Conservation (phyloP, 2,113 vertebrate genomes). For the Xenopus laevis region DNA sequence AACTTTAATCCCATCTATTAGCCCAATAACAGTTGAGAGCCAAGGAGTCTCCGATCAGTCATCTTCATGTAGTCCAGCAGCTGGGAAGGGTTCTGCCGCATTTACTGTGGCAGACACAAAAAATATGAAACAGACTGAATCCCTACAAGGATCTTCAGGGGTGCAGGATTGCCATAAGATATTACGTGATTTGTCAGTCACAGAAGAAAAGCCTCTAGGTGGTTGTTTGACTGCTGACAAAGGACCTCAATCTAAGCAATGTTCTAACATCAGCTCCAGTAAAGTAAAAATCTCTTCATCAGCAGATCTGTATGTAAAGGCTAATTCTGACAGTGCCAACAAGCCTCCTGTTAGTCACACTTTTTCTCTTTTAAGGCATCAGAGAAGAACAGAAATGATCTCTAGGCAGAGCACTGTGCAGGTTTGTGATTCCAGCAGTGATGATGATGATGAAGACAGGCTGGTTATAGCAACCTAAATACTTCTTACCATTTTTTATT, state of each 20-base stretch:
- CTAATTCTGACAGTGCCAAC: slow-evolving; percentile 3
- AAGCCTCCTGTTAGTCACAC: slow-evolving; percentile 18
- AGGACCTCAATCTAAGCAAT: slow-evolving; percentile 15
- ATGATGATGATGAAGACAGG: slow-evolving; percentile 92
- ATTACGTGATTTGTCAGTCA: background rate
- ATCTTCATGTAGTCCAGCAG: slow-evolving; percentile 31
- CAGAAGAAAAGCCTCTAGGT: background rate
- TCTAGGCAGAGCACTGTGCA: slow-evolving; percentile 68
- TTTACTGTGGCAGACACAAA: background rate
- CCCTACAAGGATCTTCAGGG: slow-evolving; percentile 51
- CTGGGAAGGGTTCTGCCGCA: slow-evolving; percentile 7
- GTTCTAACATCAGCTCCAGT: slow-evolving; percentile 36
- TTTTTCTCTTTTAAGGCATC: slow-evolving; percentile 48
- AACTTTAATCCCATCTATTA: slow-evolving; percentile 78
- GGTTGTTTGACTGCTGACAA: slow-evolving; percentile 35
- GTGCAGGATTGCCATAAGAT: slow-evolving; percentile 45
- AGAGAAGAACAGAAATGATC: slow-evolving; percentile 50
- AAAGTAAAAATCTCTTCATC: slow-evolving; percentile 42
- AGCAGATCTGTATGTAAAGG: slow-evolving; percentile 46
- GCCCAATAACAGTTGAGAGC: slow-evolving; percentile 63
- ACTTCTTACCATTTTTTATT: slow-evolving; percentile 34
- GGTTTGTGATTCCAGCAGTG: slow-evolving; percentile 85
- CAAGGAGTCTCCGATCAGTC: slow-evolving; percentile 57
- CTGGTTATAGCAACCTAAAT: slow-evolving; percentile 91
- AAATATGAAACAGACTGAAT: slow-evolving; percentile 24